Evolutionary conservation across 2,888 invertebrate species (phyloP), one percentile per base, ranked within the genome.

Genomic region (Scrobipalpa atriplicella): DNA sequence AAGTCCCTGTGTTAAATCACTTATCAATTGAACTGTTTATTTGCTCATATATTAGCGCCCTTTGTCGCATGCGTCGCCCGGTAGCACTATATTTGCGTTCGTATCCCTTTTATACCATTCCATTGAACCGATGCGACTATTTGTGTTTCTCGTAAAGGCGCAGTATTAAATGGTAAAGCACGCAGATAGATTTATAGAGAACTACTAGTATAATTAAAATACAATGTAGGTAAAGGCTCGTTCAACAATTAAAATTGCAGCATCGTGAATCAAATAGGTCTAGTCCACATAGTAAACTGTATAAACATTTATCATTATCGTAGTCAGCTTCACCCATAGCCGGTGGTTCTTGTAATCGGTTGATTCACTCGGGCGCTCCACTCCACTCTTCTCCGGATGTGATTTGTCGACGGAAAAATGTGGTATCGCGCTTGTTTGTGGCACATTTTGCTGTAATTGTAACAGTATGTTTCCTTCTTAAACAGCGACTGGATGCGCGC

Each of bases 391-490:
- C 87, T 89, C 89, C 92, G 92, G 92, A 92, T 92, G 89, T 90
- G 92, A 90, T 91, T 91, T 90, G 91, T 89, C 89, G 89, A 87
- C 85, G 84, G 84, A 89, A 90, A 88, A 87, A 88, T 89, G 90
- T 89, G 85, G 86, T 89, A 91, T 92, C 90, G 83, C 84, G 75
- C 83, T 82, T 81, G 85, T 78, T 80, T 82, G 85, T 78, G 78
- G 79, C 77, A 79, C 80, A 81, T 76, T 79, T 80, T 81, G 80
- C 80, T 83, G 82, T 85, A 86, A 85, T 85, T 86, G 80, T 80
- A 82, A 81, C 88, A 89, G 87, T 86, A 80, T 87, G 87, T 87
- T 88, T 89, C 89, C 89, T 87, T 83, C 85, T 79, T 84, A 81
- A 84, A 78, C 78, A 72, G 78, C 79, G 83, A 83, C 72, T 82